Percentiles rank a stretch among this genome's conserved stretches.
These are phyloP conservation scores for Hydractinia echinata DNA, from an alignment of 30 jellyfish, hydroid and myxozoan species.

Conservation along the genomic window DNA sequence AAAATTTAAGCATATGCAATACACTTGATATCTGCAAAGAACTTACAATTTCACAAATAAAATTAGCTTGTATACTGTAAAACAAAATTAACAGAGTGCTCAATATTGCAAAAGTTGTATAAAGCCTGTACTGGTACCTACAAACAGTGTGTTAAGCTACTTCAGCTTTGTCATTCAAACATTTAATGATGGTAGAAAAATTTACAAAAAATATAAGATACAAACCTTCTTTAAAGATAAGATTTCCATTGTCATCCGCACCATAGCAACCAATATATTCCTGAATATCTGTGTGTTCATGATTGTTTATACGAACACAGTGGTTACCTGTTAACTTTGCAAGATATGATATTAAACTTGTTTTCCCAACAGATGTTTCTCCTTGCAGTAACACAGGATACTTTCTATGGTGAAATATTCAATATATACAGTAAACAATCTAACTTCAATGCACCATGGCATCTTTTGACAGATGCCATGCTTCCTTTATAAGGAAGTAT, in stretches of 20 bases:
- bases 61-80: too few species aligned
- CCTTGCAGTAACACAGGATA: constrained; percentile 97
- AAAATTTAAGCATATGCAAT: too few species aligned
- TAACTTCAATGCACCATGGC: too few species aligned
- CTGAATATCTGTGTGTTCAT: constrained; percentile 99
- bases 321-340: constrained; percentile 89
- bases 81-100: too few species aligned
- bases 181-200: neutral
- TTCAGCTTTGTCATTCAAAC: neutral
- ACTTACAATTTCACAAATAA: too few species aligned
- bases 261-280: constrained; percentile 98
- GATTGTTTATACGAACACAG: constrained; percentile 95
- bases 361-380: constrained; percentile 98
- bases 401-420: constrained; percentile 22
- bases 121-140: too few species aligned
- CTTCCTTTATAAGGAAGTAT: too few species aligned
- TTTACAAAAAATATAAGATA: neutral
- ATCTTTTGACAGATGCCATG: too few species aligned
- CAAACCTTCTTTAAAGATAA: constrained; percentile 92
- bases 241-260: constrained; percentile 83
- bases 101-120: too few species aligned
- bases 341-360: constrained; percentile 82
- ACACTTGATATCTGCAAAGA: too few species aligned
- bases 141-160: neutral
- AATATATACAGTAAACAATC: too few species aligned